phyloP scores from a whole-genome alignment of 2,113 vertebrate species.

The Urocolius indicus region DNA sequence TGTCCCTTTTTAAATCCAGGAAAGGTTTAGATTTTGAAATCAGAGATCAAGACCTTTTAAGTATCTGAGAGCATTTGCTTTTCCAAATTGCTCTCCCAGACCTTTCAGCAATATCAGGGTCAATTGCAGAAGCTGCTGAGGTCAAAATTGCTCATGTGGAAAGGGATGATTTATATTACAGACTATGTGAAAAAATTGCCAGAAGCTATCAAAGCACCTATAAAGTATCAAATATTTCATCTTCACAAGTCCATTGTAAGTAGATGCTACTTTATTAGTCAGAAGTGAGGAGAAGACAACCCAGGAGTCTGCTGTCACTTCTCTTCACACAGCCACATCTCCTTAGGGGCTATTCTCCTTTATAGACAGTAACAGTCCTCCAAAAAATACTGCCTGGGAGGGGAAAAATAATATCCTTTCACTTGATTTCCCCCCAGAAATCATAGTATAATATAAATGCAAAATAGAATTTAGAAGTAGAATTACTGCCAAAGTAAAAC shows the following conservation, averaged over 20 bases:
- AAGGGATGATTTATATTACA: conserved; percentile 9
- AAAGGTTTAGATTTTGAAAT: not conserved
- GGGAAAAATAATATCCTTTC: not conserved
- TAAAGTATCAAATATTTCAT: conserved; percentile 20
- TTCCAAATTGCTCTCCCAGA: conserved; percentile 1
- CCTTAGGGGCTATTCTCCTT: not conserved
- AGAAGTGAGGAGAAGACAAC: not conserved
- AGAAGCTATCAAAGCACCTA: conserved; percentile 11
- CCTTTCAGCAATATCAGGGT: conserved; percentile 24
- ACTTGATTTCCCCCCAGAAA: not conserved
- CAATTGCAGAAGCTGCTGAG: conserved; percentile 33
- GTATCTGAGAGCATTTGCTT: not conserved
- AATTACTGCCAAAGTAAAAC: not conserved
- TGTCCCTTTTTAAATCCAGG: not conserved
- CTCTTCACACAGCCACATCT: not conserved
- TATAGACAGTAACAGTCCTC: not conserved
- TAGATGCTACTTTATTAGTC: not conserved
- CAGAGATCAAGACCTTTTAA: not conserved
- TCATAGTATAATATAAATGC: not conserved
- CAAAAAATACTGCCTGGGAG: not conserved
- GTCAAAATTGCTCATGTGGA: conserved; percentile 33
- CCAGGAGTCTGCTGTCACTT: not conserved
- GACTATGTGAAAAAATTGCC: not conserved
- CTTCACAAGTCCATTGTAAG: not conserved
- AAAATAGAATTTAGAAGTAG: not conserved